phyloP scores from a whole-genome alignment of 2,797 vertebrate species.

The Etheostoma nigrum region DNA sequence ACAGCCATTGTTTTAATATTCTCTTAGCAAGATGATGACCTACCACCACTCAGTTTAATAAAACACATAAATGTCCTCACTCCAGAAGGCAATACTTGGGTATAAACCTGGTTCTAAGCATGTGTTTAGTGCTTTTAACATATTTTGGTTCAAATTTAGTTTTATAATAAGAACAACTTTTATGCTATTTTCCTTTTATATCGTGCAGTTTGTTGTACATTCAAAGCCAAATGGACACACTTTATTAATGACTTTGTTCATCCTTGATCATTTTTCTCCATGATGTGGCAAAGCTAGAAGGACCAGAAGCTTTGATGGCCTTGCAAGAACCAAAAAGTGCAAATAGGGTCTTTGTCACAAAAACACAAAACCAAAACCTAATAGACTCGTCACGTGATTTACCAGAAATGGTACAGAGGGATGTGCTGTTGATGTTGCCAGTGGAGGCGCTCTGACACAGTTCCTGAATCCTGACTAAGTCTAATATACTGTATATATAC shows the following conservation, averaged over 20 bases:
- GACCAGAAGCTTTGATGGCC: background rate
- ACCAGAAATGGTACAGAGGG: slow-evolving; percentile 3
- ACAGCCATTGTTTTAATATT: background rate
- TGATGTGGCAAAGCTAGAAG: background rate
- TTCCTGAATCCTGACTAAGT: background rate
- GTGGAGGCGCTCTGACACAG: slow-evolving; percentile 37
- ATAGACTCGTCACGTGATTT: slow-evolving; percentile 51
- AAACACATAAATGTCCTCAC: background rate
- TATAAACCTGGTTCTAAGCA: too few relatives aligned
- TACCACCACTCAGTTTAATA: too few relatives aligned
- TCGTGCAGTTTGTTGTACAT: background rate
- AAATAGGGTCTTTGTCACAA: background rate
- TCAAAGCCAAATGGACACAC: background rate
- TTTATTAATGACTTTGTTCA: background rate
- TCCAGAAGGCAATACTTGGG: background rate
- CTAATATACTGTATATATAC: too few relatives aligned
- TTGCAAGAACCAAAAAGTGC: background rate
- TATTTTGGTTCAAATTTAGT: too few relatives aligned
- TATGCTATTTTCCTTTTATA: background rate
- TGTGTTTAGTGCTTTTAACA: too few relatives aligned
- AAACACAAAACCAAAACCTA: slow-evolving; percentile 24
- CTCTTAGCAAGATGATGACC: too few relatives aligned
- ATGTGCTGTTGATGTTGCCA: background rate
- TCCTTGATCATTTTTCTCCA: background rate
- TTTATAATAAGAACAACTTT: background rate